Percentiles rank a stretch among this genome's conserved stretches.
These are phyloP conservation scores for Uromys caudimaculatus DNA, from an alignment of 2,797 vertebrate genomes.

Conservation along the genomic window DNA sequence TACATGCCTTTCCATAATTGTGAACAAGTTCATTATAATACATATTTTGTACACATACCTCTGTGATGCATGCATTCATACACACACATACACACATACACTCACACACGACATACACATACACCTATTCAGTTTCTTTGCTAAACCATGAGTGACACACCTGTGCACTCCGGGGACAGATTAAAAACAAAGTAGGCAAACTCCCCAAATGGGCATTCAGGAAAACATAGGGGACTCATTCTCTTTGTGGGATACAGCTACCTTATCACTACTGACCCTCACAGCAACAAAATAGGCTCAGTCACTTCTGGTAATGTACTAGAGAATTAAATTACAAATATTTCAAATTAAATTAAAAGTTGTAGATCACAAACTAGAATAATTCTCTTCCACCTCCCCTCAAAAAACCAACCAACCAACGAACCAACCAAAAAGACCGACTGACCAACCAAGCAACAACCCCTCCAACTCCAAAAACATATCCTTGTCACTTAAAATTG, in stretches of 20 bases:
- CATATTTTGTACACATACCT: background rate
- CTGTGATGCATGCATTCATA: background rate
- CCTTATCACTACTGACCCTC: background rate
- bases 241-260: background rate
- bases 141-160: background rate
- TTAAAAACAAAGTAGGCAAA: background rate
- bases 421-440: background rate
- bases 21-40: background rate
- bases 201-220: background rate
- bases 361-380: background rate
- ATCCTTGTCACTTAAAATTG: background rate
- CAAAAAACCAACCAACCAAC: background rate
- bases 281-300: background rate
- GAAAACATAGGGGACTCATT: background rate
- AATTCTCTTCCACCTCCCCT: background rate
- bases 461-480: background rate
- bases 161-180: background rate
- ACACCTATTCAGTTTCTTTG: background rate
- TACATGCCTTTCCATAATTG: background rate
- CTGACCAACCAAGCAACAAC: background rate
- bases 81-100: too few species aligned
- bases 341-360: constrained; percentile 32
- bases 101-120: too few species aligned
- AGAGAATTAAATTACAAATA: constrained; percentile 9
- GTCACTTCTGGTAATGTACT: background rate